Conservation (phyloP, 2,888 invertebrate genomes). For the Pasiphila rectangulata region DNA sequence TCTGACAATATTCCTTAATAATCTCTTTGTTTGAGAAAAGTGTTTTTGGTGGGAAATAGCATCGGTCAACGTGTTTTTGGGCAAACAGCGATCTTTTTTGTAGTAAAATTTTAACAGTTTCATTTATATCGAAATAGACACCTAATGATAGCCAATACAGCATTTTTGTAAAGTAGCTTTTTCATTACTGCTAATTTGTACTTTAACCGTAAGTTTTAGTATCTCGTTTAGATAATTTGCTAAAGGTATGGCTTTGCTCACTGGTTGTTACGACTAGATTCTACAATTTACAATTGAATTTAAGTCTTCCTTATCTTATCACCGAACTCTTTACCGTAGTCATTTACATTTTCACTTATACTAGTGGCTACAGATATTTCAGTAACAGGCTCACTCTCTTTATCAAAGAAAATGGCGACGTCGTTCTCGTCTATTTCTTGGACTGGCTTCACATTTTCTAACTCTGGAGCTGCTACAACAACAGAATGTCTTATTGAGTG, state of each 20-base stretch:
- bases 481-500: constrained; percentile 68
- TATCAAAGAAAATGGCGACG: constrained; percentile 80
- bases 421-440: constrained; percentile 79
- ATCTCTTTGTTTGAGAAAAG: no score
- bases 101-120: no score
- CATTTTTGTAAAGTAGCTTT: no score
- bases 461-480: constrained; percentile 58
- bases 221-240: no score
- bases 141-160: no score
- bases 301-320: constrained; percentile 56
- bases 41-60: no score
- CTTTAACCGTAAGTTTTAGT: no score
- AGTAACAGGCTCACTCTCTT: constrained; percentile 57
- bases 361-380: constrained; percentile 75
- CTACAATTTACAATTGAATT: constrained; percentile 26
- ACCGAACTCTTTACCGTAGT: constrained; percentile 50
- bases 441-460: constrained; percentile 49
- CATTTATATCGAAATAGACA: no score
- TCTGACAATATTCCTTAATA: no score
- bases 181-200: no score
- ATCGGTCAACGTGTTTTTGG: no score
- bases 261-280: constrained; percentile 53
- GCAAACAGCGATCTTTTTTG: no score
- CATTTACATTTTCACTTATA: constrained; percentile 59
- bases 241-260: constrained; percentile 31